phyloP scores from a whole-genome alignment of 2,888 invertebrate genomes.

The Monochamus alternatus region DNA sequence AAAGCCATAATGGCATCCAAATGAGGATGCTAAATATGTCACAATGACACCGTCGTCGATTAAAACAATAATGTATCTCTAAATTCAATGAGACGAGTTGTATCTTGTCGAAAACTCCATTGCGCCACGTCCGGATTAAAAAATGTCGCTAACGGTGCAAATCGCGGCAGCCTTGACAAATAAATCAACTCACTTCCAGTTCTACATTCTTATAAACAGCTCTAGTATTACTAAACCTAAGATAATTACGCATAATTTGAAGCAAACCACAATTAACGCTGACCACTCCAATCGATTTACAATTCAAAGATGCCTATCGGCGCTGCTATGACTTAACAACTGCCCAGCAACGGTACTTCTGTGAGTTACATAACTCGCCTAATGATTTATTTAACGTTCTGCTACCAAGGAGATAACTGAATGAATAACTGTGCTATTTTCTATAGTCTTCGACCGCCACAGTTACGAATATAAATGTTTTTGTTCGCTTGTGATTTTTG shows the following conservation, averaged over 20 bases:
- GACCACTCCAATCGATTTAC: not conserved
- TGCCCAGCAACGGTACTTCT: conserved; percentile 4
- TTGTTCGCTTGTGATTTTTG: not conserved
- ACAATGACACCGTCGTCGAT: too few relatives aligned
- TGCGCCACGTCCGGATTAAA: too few relatives aligned
- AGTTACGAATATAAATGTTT: not conserved
- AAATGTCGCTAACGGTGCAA: too few relatives aligned
- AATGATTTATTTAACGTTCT: not conserved
- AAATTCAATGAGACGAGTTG: too few relatives aligned
- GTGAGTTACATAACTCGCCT: not conserved
- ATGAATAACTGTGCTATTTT: not conserved
- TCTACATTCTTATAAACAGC: not conserved
- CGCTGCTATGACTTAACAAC: not conserved
- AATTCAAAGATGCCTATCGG: conserved; percentile 1
- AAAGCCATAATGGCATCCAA: too few relatives aligned
- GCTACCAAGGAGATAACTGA: conserved; percentile 5
- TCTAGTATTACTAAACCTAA: not conserved
- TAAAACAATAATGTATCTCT: too few relatives aligned
- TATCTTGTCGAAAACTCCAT: too few relatives aligned
- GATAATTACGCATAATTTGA: not conserved
- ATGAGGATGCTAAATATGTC: too few relatives aligned
- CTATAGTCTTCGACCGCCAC: not conserved
- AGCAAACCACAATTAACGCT: conserved; percentile 5
- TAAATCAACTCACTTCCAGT: not conserved
- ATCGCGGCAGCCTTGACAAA: not conserved